Evolutionary conservation across 2,797 vertebrate species (phyloP), one percentile per base, ranked within the genome.

Genomic region (Chaetophractus vellerosus): DNA sequence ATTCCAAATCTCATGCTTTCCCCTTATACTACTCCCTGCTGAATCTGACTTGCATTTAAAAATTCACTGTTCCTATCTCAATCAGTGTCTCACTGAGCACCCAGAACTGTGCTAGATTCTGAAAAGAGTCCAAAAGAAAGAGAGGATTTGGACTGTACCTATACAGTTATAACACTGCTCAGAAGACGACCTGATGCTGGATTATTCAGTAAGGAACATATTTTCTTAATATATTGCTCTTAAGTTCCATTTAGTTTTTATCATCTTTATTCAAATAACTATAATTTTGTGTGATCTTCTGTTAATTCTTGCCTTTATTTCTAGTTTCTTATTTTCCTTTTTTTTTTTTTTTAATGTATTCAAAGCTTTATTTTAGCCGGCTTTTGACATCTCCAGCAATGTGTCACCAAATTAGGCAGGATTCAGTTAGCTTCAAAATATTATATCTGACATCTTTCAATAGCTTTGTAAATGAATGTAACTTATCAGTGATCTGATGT

Each of bases 191-290:
- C 31, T 93, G 26, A 48, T 8, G 64, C 21, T 21, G 41, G 48
- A 50, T 50, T 79, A 74, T 48, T 91, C 68, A 88, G 21, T 48
- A 74, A 9, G 23, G 12, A 91, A 90, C 18, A 69, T 7, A 78
- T 72, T 82, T 94, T 85, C 18, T 75, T 68, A 81, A 81, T n/a
- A 86, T 52, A 26, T 11, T 88, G 45, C n/a, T 91, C 18, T 63
- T 87, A 48, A 89, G 72, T 82, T 69, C 41, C 50, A 93, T 50
- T 50, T 90, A 41, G 55, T 52, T 45, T 91, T 93, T 87, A 86
- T 55, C 69, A 71, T 71, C 16, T 84, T 9, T 68, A 93, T 84
- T 88, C 63, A n/a, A 33, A 91, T 68, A 85, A 85, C 10, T 95
- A 50, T 87, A 76, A 91, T 85, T 91, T 85, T 88, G 23, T 66